A percentile compares a stretch with the other conserved stretches of the same genome.
These are phyloP conservation scores for Phaenicophaeus curvirostris DNA, from an alignment of 2,797 vertebrate species.

Conservation along the genomic window DNA sequence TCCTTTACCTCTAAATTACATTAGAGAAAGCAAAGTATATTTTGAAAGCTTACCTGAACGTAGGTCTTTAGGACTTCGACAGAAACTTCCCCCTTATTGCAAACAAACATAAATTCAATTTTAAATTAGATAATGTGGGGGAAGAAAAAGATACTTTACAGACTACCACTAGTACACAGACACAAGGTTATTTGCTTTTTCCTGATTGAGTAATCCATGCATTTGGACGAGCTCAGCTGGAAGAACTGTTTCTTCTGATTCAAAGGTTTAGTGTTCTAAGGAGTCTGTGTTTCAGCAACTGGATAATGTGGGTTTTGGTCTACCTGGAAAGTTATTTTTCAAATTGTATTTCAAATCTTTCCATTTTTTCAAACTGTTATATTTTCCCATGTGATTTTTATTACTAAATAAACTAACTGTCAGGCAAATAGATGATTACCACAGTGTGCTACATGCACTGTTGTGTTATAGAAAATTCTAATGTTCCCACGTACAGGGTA, in stretches of 20 bases:
- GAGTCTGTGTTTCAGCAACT: not conserved
- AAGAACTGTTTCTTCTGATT: not conserved
- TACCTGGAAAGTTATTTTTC: not conserved
- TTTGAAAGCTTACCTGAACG: slow-evolving; percentile 82
- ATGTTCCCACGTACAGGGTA: not conserved
- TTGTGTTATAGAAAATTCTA: not conserved
- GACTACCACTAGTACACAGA: not conserved
- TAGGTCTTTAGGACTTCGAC: slow-evolving; percentile 92
- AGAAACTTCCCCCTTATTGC: slow-evolving; percentile 89
- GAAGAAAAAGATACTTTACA: not conserved
- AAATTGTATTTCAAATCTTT: not conserved
- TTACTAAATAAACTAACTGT: not conserved
- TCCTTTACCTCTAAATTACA: not conserved
- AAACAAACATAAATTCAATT: slow-evolving; percentile 9
- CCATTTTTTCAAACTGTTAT: not conserved
- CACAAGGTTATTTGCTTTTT: not conserved
- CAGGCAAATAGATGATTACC: not conserved
- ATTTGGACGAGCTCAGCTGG: not conserved
- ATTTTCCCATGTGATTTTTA: rapidly evolving
- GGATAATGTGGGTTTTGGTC: not conserved
- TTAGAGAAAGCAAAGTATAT: not conserved
- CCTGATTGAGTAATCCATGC: not conserved
- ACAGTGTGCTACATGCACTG: not conserved
- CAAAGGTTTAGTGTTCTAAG: not conserved
- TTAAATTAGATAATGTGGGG: not conserved